phyloP scores from a whole-genome alignment of 2,113 vertebrate genomes.

The Chaetodon trifascialis region DNA sequence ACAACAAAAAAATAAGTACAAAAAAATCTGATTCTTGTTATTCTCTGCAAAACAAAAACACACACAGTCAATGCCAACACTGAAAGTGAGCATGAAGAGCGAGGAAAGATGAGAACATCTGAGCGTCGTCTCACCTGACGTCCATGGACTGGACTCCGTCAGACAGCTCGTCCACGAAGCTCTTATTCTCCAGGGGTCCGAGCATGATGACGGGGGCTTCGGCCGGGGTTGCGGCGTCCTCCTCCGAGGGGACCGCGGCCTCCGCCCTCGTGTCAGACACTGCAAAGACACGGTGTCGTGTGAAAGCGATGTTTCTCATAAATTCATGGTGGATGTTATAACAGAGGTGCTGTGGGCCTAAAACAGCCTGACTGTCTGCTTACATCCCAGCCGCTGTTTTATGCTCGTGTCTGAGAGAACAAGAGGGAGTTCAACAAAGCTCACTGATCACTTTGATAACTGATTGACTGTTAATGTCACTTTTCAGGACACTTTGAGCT shows the following conservation, averaged over 20 bases:
- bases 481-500: not conserved
- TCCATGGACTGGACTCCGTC: conserved; percentile 99
- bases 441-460: too few relatives aligned
- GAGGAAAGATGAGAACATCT: not conserved
- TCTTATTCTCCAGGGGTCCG: conserved; percentile 90
- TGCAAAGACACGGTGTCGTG: not conserved
- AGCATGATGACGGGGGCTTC: conserved; percentile 86
- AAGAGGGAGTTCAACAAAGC: too few relatives aligned
- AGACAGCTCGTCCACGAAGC: conserved; percentile 90
- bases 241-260: conserved; percentile 34
- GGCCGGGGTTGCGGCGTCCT: conserved; percentile 35
- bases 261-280: conserved; percentile 48
- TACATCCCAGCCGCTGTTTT: too few relatives aligned
- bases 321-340: not conserved
- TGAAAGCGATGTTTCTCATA: not conserved
- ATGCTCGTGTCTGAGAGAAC: too few relatives aligned
- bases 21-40: too few relatives aligned
- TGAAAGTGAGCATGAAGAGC: not conserved
- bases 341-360: not conserved
- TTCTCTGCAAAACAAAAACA: not conserved
- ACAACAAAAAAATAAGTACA: not conserved
- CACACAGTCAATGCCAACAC: not conserved
- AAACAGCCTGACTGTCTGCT: not conserved
- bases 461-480: too few relatives aligned
- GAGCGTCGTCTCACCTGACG: conserved; percentile 87